phyloP scores from a whole-genome alignment of 2,888 invertebrate genomes.

The Lasioglossum vierecki region DNA sequence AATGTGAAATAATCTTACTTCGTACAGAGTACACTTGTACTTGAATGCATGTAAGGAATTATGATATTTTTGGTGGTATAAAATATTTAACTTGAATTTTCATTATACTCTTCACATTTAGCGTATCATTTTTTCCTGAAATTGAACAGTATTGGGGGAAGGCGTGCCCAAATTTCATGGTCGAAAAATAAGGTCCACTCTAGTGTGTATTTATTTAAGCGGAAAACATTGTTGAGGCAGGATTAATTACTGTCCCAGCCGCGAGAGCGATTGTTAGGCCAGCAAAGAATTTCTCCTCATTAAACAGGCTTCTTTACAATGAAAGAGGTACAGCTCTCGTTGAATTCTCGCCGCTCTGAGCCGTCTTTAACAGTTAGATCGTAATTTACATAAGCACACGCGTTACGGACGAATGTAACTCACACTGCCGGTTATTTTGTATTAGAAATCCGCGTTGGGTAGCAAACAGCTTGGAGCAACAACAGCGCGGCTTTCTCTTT shows the following conservation, averaged over 20 bases:
- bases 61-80: too few species aligned
- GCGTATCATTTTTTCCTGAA: too few species aligned
- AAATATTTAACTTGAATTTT: too few species aligned
- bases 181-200: too few species aligned
- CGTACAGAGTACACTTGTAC: too few species aligned
- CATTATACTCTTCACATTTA: too few species aligned
- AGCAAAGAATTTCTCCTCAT: conserved; percentile 35
- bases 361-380: conserved; percentile 54
- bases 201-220: not conserved
- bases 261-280: not conserved
- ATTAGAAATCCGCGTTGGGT: conserved; percentile 43
- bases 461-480: conserved; percentile 24
- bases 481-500: not conserved
- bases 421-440: conserved; percentile 34
- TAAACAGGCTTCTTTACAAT: conserved; percentile 45
- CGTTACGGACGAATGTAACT: conserved; percentile 20
- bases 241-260: conserved; percentile 13
- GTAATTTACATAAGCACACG: conserved; percentile 53
- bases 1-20: too few species aligned
- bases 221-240: not conserved
- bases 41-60: too few species aligned
- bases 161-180: too few species aligned
- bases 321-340: conserved; percentile 3
- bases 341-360: conserved; percentile 22
- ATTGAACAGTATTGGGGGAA: too few species aligned